A percentile compares a stretch with the other conserved stretches of the same genome.
These are phyloP conservation scores for Saguinus oedipus DNA, from an alignment of 2,797 vertebrate genomes.

Conservation along the genomic window DNA sequence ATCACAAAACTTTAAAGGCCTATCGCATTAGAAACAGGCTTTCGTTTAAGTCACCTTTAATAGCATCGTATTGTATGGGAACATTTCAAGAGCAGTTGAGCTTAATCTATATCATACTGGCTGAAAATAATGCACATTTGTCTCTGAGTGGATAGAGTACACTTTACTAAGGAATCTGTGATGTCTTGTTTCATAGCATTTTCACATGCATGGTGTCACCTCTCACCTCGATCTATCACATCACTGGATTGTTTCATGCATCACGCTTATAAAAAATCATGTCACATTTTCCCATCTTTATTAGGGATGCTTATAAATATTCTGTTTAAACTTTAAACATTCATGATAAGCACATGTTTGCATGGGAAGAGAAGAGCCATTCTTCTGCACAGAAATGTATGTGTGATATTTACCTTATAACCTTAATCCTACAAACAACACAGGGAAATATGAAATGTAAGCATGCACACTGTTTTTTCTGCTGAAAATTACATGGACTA, in stretches of 20 bases:
- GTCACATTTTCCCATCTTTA: neutral
- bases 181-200: conserved; percentile 22
- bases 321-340: neutral
- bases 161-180: conserved; percentile 46
- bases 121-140: conserved; percentile 54
- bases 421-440: neutral
- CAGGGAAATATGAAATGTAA: neutral
- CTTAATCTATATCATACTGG: conserved; percentile 14
- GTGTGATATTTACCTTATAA: neutral
- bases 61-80: neutral
- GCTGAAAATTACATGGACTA: neutral
- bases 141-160: conserved; percentile 40
- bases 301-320: conserved; percentile 21
- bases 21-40: conserved; percentile 41
- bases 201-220: neutral
- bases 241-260: neutral
- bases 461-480: neutral
- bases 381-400: neutral
- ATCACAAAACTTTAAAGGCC: conserved; percentile 17
- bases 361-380: neutral
- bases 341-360: neutral
- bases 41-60: neutral
- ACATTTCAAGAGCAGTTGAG: conserved; percentile 65
- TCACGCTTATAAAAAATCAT: neutral
- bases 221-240: neutral